Evolutionary conservation across 2,113 vertebrate genomes (phyloP).

Genomic region (Ptyas mucosa): DNA sequence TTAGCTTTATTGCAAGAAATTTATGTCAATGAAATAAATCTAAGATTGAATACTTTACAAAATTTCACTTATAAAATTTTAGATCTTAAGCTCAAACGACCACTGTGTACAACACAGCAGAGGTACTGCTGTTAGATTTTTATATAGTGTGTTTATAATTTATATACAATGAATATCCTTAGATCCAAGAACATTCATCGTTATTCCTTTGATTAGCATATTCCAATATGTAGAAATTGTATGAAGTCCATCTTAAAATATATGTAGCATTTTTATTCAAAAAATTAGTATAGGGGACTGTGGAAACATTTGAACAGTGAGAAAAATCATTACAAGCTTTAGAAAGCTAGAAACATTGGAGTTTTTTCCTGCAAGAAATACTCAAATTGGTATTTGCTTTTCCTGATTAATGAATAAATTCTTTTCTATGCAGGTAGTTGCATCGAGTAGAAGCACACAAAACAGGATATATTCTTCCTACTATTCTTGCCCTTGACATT

Average conservation of each 20-base stretch:
- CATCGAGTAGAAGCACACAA: conserved; percentile 32
- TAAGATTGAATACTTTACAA: background rate
- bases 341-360: background rate
- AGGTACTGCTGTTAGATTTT: background rate
- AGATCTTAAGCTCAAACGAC: background rate
- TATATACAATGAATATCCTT: background rate
- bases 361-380: conserved; percentile 29
- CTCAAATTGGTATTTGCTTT: conserved; percentile 42
- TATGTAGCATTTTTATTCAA: conserved; percentile 35
- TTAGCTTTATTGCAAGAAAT: background rate
- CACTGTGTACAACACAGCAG: background rate
- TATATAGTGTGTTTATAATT: background rate
- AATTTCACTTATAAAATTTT: conserved; percentile 14
- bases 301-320: conserved; percentile 9
- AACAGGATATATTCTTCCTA: background rate
- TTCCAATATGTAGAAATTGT: background rate
- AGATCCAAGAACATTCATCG: background rate
- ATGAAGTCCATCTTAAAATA: conserved; percentile 3
- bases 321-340: conserved; percentile 18
- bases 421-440: conserved; percentile 58
- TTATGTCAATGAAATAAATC: background rate
- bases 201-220: background rate
- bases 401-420: conserved; percentile 41
- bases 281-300: no score
- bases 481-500: background rate